Evolutionary conservation across 2,797 vertebrate species (phyloP).

Genomic region (Xyrichtys novacula): DNA sequence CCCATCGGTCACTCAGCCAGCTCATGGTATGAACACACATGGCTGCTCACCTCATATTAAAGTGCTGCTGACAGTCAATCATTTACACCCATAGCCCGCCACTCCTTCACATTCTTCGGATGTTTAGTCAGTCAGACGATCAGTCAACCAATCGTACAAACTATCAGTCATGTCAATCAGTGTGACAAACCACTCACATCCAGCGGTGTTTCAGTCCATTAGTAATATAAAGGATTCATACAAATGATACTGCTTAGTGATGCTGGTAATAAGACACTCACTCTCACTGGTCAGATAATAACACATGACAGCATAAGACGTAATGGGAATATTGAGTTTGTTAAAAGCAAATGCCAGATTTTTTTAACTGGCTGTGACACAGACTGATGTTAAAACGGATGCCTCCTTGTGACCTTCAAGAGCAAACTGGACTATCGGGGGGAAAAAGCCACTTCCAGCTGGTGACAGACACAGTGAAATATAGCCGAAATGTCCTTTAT

Average conservation of each 20-base stretch:
- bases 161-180: conserved; percentile 45
- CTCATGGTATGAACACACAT: conserved; percentile 29
- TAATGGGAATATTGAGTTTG: no score
- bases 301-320: neutral
- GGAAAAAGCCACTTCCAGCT: no score
- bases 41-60: conserved; percentile 33
- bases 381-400: no score
- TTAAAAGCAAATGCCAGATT: no score
- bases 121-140: conserved; percentile 46
- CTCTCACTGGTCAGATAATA: conserved; percentile 13
- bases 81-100: conserved; percentile 18
- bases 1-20: conserved; percentile 13
- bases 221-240: conserved; percentile 34
- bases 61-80: conserved; percentile 39
- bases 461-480: no score
- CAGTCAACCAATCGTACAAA: conserved; percentile 32
- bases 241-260: conserved; percentile 22
- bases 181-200: conserved; percentile 17
- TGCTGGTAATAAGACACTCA: conserved; percentile 13
- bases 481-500: no score
- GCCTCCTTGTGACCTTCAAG: no score
- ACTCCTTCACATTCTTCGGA: conserved; percentile 17
- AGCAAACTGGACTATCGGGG: no score
- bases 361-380: no score
- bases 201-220: conserved; percentile 40